These are phyloP conservation scores for Ciconia stormi DNA, from an alignment of 2,113 vertebrate genomes.

Conservation along the genomic window DNA sequence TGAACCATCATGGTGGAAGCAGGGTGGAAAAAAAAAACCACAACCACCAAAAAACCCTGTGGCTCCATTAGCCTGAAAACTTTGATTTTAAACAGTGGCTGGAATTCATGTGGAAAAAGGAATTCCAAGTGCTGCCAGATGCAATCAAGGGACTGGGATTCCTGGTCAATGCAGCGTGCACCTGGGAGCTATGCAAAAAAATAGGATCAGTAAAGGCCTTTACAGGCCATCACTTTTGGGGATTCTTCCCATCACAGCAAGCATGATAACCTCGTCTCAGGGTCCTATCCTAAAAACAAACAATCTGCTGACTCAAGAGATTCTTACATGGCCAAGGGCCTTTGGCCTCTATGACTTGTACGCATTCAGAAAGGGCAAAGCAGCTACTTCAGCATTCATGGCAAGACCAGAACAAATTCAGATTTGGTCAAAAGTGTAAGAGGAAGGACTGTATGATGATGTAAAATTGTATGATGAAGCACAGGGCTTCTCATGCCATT, in stretches of 20 bases:
- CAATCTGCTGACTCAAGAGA: neutral
- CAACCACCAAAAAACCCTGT: neutral
- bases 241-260: neutral
- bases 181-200: neutral
- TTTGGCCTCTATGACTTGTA: neutral
- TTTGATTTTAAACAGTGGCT: neutral
- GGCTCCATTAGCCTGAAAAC: neutral
- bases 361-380: neutral
- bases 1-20: neutral
- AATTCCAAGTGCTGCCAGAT: neutral
- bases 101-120: neutral
- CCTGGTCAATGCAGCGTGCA: neutral
- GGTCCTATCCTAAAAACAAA: neutral
- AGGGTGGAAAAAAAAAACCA: neutral
- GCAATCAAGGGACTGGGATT: neutral
- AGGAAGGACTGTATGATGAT: neutral
- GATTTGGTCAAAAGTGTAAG: neutral
- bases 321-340: neutral
- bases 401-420: neutral
- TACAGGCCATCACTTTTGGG: neutral
- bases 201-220: neutral
- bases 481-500: neutral
- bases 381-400: neutral
- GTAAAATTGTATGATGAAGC: neutral
- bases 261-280: neutral